phyloP scores from a whole-genome alignment of 1,140 invertebrate genomes.

The Wiebesia pumilae region DNA sequence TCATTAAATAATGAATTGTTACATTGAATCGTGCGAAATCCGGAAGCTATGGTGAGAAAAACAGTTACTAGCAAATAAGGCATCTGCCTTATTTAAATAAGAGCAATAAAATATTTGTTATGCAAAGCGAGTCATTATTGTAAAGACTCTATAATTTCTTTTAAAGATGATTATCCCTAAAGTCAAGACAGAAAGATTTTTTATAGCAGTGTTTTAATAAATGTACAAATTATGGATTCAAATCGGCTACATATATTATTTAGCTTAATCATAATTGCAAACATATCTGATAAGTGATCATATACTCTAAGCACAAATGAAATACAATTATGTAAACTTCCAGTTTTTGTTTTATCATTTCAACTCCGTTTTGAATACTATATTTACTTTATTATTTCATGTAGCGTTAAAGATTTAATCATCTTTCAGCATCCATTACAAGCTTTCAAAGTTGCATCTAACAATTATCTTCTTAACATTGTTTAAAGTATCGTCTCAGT shows the following conservation, averaged over 20 bases:
- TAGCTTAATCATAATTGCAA: neutral
- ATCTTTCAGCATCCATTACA: neutral
- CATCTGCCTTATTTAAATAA: neutral
- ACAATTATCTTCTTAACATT: neutral
- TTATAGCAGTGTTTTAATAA: neutral
- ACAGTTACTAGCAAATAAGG: neutral
- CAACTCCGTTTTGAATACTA: neutral
- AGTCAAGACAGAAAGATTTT: neutral
- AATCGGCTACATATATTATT: no score
- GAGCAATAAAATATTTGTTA: neutral
- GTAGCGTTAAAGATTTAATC: neutral
- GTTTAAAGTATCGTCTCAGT: neutral
- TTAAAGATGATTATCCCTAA: neutral
- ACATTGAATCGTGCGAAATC: neutral
- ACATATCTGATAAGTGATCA: neutral
- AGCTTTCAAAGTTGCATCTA: neutral
- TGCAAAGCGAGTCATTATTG: neutral
- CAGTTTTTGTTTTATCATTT: neutral
- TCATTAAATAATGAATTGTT: slow-evolving; percentile 2
- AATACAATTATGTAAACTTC: neutral
- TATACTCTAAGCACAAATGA: neutral
- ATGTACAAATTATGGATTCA: no score
- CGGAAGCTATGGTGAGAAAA: neutral
- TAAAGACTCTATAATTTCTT: neutral
- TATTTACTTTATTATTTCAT: neutral